Percentiles rank a stretch among this genome's conserved stretches.
phyloP scores from a whole-genome alignment of 1,140 invertebrate species.

The Calosoma granatense region DNA sequence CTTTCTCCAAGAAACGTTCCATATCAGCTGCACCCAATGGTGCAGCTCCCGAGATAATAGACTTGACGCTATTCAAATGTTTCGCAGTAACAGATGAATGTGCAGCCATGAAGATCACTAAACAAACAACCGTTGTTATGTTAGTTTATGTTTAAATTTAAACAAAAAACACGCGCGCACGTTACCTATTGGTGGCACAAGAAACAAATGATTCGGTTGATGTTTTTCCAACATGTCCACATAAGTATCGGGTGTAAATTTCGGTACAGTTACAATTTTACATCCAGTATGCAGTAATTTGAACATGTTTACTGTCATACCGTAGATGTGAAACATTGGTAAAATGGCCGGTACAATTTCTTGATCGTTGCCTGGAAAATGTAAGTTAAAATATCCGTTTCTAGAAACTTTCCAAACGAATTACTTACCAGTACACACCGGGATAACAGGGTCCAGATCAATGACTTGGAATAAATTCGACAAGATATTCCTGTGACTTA shows the following conservation, averaged over 20 bases:
- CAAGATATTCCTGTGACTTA: conserved; percentile 57
- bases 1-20: conserved; percentile 40
- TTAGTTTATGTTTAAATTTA: no score
- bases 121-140: no score
- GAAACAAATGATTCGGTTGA: conserved; percentile 43
- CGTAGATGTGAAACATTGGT: conserved; percentile 82
- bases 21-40: conserved; percentile 51
- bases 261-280: conserved; percentile 60
- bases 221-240: conserved; percentile 44
- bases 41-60: conserved; percentile 58
- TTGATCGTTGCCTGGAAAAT: conserved; percentile 38
- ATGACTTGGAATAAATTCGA: conserved; percentile 36
- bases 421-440: conserved; percentile 29
- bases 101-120: conserved; percentile 55
- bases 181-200: conserved; percentile 54
- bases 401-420: background rate
- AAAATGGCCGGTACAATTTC: conserved; percentile 51
- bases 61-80: conserved; percentile 42
- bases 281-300: conserved; percentile 49
- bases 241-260: conserved; percentile 58
- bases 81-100: conserved; percentile 47
- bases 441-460: conserved; percentile 21
- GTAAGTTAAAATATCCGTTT: conserved; percentile 6
- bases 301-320: conserved; percentile 47
- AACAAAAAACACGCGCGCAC: conserved; percentile 19